Evolutionary conservation across 2,113 vertebrate genomes (phyloP).

Genomic region (Fulmarus glacialis): DNA sequence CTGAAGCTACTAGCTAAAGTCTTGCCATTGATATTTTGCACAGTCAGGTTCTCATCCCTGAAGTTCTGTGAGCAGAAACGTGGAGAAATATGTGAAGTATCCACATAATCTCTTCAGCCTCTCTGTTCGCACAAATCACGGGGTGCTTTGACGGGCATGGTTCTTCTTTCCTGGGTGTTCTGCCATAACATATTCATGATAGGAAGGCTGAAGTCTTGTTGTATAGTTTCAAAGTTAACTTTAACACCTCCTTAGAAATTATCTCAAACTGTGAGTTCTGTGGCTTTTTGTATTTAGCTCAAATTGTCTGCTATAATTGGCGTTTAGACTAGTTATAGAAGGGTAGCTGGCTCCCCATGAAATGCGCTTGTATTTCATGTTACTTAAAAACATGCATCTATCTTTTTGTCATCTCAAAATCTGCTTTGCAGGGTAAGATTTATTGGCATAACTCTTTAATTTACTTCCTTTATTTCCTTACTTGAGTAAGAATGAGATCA

Average conservation of each 20-base stretch:
- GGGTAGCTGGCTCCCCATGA: not conserved
- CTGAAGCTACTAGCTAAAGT: not conserved
- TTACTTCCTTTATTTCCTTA: not conserved
- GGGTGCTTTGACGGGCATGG: not conserved
- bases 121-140: not conserved
- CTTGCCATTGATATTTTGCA: not conserved
- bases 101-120: not conserved
- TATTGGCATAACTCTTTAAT: not conserved
- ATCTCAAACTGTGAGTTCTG: not conserved
- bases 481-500: not conserved
- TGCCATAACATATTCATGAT: not conserved
- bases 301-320: not conserved
- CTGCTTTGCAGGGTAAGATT: not conserved
- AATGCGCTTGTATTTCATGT: not conserved
- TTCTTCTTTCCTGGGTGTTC: not conserved
- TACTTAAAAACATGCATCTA: not conserved
- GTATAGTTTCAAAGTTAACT: not conserved
- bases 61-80: not conserved
- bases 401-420: not conserved
- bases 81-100: not conserved
- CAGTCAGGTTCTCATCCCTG: not conserved
- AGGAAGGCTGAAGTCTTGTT: not conserved
- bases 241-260: not conserved
- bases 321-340: not conserved
- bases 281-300: not conserved